These are phyloP conservation scores for Theristicus caerulescens DNA, from an alignment of 2,113 vertebrate species.

Conservation along the genomic window DNA sequence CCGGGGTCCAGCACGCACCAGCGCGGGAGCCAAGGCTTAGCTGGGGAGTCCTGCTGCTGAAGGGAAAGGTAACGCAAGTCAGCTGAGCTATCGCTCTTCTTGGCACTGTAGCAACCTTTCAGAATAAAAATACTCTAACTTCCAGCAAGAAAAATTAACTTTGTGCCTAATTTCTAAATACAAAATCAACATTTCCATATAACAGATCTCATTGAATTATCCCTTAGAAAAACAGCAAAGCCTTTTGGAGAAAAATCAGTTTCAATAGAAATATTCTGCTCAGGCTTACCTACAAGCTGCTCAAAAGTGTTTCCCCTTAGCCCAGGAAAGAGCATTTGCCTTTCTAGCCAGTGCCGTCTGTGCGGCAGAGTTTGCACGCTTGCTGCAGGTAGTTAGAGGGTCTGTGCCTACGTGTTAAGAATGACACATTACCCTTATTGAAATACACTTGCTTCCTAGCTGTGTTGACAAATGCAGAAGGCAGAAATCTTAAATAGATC, in stretches of 20 bases:
- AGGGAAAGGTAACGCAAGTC: not conserved
- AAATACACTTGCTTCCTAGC: not conserved
- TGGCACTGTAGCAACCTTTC: not conserved
- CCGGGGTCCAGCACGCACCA: fast-evolving
- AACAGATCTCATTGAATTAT: not conserved
- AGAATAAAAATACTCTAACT: not conserved
- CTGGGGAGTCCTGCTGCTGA: not conserved
- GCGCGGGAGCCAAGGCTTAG: not conserved
- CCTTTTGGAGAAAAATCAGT: not conserved
- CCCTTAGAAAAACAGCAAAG: not conserved
- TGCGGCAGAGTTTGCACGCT: fast-evolving
- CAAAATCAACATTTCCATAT: not conserved
- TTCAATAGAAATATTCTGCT: not conserved
- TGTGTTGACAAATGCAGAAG: constrained; percentile 44
- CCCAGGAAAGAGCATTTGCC: not conserved
- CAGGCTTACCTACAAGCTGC: not conserved
- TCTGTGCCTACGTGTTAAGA: not conserved
- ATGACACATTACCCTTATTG: not conserved
- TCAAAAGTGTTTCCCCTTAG: not conserved
- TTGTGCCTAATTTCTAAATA: not conserved
- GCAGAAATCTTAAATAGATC: constrained; percentile 50
- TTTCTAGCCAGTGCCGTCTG: not conserved
- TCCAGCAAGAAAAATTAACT: not conserved
- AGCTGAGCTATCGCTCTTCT: not conserved
- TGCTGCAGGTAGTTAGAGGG: not conserved